Base-by-base conservation (phyloP, 2,113 vertebrate species). In the Corynorhinus townsendii region DNA sequence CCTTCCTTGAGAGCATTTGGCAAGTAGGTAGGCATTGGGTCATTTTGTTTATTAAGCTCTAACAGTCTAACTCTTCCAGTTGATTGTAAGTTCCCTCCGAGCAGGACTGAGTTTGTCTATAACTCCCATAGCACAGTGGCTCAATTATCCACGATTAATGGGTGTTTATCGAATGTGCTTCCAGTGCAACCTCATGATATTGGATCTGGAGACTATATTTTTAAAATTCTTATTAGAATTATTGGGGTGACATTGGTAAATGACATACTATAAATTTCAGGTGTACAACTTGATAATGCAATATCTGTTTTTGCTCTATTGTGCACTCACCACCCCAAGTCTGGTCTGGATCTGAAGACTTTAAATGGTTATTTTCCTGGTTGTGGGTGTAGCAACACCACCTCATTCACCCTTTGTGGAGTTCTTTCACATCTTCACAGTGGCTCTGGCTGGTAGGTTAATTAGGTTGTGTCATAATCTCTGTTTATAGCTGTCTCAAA, bases 381-480 rank as follows among this genome's bases (percentile, higher is more conserved):
- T 73, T n/a, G 26, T 9, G 1, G 33, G 33, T 11, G 0, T 26
- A 3, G 45, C n/a, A 47, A 4, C 7, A 22, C 9, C 47, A n/a
- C 11, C 22, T 59, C 16, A 1, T 15, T 92, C n/a, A 20, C 33
- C 12, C 6, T 38, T 66, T 28, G 12, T 26, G n/a, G 22, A 43
- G 11, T 64, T 47, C 22, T 43, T 85, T 49, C 9, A 8, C 4
- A 19, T 56, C 77, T 90, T 76, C 38, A 40, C 16, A 4, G 76
- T 33, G 43, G 28, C 8, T 30, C 38, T 84, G 45, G 28, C 24
- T n/a, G 56, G 59, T 56, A 43, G 47, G 38, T 35, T 82, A 56
- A 56, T 40, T 82, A 56, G n/a, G n/a, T 69, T 52, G 33, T 33
- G 2, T 59, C 40, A 8, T 73, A 26, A 38, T 56, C 80, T 86